phyloP scores from a whole-genome alignment of 2,888 invertebrate genomes.

The Macrosiphum euphorbiae region DNA sequence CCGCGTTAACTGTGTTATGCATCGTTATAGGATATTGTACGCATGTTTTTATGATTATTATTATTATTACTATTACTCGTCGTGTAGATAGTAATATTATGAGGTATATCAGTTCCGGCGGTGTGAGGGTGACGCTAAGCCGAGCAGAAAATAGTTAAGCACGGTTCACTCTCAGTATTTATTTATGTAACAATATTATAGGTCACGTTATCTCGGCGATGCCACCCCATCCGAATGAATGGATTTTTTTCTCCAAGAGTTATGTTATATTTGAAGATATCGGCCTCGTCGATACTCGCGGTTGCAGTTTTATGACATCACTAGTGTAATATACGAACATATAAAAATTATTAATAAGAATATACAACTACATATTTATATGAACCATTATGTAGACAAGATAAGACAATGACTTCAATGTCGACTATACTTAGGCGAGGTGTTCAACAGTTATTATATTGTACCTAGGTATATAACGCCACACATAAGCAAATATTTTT shows the following conservation, averaged over 20 bases:
- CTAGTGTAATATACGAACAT: neutral
- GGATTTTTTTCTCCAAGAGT: neutral
- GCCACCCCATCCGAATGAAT: neutral
- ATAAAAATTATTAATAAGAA: neutral
- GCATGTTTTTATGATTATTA: neutral
- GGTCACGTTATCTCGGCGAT: neutral
- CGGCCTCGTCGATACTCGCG: neutral
- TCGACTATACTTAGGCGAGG: neutral
- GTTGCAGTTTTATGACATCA: neutral
- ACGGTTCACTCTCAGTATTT: neutral
- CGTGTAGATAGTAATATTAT: neutral
- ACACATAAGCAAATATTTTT: too few species aligned
- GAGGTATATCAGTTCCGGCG: neutral
- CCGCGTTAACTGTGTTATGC: neutral
- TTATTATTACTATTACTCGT: neutral
- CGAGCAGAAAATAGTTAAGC: neutral
- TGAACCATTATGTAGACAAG: neutral
- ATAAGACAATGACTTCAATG: neutral
- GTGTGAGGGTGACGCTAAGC: neutral
- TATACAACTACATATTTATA: too few species aligned
- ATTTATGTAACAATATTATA: neutral
- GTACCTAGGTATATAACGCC: neutral
- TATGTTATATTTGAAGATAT: neutral
- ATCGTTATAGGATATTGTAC: neutral
- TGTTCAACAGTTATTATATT: neutral